Evolutionary conservation across 2,797 vertebrate genomes (phyloP).

Genomic region (Vespertilio murinus): DNA sequence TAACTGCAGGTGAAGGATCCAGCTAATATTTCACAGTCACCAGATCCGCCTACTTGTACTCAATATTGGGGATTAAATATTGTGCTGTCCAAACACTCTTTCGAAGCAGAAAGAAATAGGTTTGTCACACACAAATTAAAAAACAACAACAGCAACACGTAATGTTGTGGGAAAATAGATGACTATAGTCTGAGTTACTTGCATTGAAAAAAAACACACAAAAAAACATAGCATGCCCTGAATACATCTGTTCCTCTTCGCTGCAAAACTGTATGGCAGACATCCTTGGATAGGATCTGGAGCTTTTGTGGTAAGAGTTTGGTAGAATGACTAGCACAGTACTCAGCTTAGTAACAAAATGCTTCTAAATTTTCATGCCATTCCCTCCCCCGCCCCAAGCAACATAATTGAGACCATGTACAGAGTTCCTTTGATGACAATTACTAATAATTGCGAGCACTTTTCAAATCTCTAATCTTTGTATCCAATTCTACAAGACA

Average conservation of each 20-base stretch:
- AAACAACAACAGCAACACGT: neutral
- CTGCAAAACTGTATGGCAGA: neutral
- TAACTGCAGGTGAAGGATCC: conserved; percentile 27
- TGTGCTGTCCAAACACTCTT: conserved; percentile 22
- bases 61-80: conserved; percentile 54
- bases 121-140: conserved; percentile 55
- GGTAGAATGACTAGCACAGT: neutral
- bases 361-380: conserved; percentile 33
- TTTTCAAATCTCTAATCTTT: conserved; percentile 1
- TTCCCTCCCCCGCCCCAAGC: neutral
- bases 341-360: neutral
- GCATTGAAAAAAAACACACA: neutral
- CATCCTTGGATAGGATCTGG: neutral
- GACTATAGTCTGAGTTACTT: neutral
- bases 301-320: neutral
- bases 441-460: neutral
- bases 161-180: conserved; percentile 40
- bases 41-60: conserved; percentile 27
- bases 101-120: conserved; percentile 33
- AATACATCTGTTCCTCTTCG: neutral
- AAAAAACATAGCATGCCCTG: neutral
- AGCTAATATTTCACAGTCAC: conserved; percentile 42
- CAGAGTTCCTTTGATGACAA: neutral
- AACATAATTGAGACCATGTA: neutral
- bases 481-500: neutral